Evolutionary conservation across 2,888 invertebrate species (phyloP).

Genomic region (Paralinhomoeus sp.): DNA sequence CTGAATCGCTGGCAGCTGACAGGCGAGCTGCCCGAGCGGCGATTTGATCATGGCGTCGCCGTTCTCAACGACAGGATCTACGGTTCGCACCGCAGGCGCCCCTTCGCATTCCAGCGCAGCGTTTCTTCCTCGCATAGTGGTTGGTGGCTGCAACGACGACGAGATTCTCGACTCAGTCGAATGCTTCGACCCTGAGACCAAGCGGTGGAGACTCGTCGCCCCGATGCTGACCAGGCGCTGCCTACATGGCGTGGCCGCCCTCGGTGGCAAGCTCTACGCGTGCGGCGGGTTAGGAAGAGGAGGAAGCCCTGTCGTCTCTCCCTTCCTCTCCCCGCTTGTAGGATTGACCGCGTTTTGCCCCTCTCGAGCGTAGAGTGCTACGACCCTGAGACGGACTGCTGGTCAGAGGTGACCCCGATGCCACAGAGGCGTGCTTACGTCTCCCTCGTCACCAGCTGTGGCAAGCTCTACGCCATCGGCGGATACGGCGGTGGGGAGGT

Average conservation of each 20-base stretch:
- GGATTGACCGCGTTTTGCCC: too few species aligned
- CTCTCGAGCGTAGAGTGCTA: constrained; percentile 47
- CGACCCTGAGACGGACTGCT: constrained; percentile 29
- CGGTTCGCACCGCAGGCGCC: too few species aligned
- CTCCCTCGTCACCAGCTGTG: constrained; percentile 53
- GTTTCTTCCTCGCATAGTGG: too few species aligned
- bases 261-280: constrained; percentile 57
- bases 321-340: too few species aligned
- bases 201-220: constrained; percentile 47
- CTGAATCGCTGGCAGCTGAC: constrained; percentile 23
- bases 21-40: constrained; percentile 27
- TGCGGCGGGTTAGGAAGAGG: too few species aligned
- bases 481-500: too few species aligned
- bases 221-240: constrained; percentile 59
- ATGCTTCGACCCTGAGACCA: constrained; percentile 50
- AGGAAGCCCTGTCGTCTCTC: too few species aligned
- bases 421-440: constrained; percentile 56
- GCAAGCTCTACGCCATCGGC: too few species aligned
- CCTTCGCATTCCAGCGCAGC: too few species aligned
- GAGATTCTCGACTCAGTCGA: too few species aligned
- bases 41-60: constrained; percentile 31
- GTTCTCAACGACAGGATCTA: constrained; percentile 29
- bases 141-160: too few species aligned
- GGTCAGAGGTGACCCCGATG: constrained; percentile 55
- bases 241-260: constrained; percentile 53